Conservation (phyloP, 2,113 vertebrate species). For the Syngnathoides biaculeatus region DNA sequence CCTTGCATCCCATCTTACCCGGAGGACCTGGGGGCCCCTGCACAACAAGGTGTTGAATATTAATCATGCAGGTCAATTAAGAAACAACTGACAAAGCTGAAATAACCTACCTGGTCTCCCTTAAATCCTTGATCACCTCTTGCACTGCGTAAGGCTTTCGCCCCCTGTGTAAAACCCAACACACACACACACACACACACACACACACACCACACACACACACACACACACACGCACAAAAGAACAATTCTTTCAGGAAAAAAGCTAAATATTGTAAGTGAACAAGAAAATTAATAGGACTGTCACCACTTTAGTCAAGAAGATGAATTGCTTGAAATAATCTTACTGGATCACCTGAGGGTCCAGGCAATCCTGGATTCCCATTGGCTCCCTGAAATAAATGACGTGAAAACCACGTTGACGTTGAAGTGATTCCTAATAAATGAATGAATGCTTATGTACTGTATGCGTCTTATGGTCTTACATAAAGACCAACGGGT, state of each 20-base stretch:
- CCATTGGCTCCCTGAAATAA: conserved; percentile 68
- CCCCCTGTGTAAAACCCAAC: conserved; percentile 48
- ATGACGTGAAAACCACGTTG: neutral
- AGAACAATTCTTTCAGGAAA: conserved; percentile 6
- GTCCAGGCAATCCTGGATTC: conserved; percentile 67
- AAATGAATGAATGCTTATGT: neutral
- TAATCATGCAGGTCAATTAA: neutral
- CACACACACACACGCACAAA: conserved; percentile 6
- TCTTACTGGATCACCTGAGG: conserved; percentile 81
- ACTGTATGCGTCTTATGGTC: conserved; percentile 6
- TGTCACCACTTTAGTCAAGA: conserved; percentile 7
- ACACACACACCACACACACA: neutral
- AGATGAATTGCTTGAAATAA: conserved; percentile 60
- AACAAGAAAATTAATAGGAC: neutral
- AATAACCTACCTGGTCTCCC: conserved; percentile 56
- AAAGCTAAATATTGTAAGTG: neutral
- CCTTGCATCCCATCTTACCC: conserved; percentile 64
- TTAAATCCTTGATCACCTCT: conserved; percentile 59
- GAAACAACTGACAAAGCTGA: neutral
- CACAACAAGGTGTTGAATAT: neutral
- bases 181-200: conserved; percentile 1
- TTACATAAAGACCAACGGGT: conserved; percentile 64
- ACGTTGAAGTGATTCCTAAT: neutral
- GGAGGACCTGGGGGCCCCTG: conserved; percentile 66
- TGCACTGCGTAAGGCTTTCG: conserved; percentile 54